Base-by-base conservation (phyloP, 2,113 vertebrate species). In the Bucco capensis region DNA sequence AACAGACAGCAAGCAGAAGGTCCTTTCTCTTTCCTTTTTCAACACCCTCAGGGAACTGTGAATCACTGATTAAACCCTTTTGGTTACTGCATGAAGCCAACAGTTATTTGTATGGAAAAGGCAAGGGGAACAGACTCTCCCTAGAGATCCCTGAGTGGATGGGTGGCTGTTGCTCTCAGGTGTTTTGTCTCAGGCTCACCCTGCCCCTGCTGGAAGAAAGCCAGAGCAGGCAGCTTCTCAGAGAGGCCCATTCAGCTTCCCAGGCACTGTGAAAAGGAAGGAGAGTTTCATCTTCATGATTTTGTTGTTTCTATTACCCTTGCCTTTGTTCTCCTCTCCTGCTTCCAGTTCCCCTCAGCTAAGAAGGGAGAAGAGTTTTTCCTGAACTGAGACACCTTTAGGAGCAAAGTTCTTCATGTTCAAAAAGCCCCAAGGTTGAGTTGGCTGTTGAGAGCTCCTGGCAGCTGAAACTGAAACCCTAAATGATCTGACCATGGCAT, bases 171-270 rank as follows among this genome's bases (percentile, higher is more conserved):
- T 47, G 27, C 8, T 57, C 56, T 56, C 19, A 0, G 28, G 23
- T 7, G 14, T 4, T 8, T 75, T 65, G 33, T 14, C 22, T 76
- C 42, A 31, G 33, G n/a, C n/a, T n/a, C 25, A 75, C 19, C 38
- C 27, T 22, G 19, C 33, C 23, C 35, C 25, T 5, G 11, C 21
- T 18, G 6, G 12, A 23, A 24, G 16, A 57, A 54, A 53, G 11
- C 16, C 12, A 10, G 31, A 21, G 33, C 30, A 19, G 38, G 31
- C 47, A 40, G 14, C 18, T 23, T 35, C 38, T 58, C 9, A 19
- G 49, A 47, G 28, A 62, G 35, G 35, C 0, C 2, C 17, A 11
- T 6, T 8, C 0, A 0, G 33, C 38, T 50, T 70, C 28, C 46
- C 1, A 1, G 18, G n/a, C 19, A 30, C 38, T 51, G n/a, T 1